phyloP scores from a whole-genome alignment of 2,797 vertebrate species.

The Epinephelus coioides region DNA sequence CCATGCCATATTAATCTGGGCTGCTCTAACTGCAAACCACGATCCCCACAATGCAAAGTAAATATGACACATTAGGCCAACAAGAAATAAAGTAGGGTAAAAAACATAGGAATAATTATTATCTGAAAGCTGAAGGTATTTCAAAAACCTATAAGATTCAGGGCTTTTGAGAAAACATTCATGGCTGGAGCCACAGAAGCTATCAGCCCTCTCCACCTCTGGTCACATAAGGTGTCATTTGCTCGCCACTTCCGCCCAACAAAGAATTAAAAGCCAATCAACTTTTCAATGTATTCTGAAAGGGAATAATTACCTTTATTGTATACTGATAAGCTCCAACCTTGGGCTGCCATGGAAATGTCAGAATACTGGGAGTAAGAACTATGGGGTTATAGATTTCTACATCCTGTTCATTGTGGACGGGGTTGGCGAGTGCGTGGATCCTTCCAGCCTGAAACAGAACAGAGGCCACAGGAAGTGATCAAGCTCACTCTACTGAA shows the following conservation, averaged over 20 bases:
- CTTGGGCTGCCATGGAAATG: constrained; percentile 97
- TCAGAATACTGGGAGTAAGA: constrained; percentile 92
- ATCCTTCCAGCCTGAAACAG: constrained; percentile 88
- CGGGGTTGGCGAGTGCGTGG: constrained; percentile 86
- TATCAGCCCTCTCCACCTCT: too few species aligned
- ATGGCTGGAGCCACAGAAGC: too few species aligned
- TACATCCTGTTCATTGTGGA: constrained; percentile 95
- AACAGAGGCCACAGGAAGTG: constrained; percentile 45
- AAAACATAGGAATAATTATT: too few species aligned
- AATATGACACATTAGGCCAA: too few species aligned
- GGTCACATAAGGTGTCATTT: background rate
- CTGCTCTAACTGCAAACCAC: too few species aligned
- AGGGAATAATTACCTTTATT: constrained; percentile 88
- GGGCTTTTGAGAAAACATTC: too few species aligned
- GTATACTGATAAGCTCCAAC: constrained; percentile 93
- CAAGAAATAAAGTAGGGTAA: too few species aligned
- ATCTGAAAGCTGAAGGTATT: too few species aligned
- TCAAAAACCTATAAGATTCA: too few species aligned
- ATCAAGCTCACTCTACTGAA: constrained; percentile 5
- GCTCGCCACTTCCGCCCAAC: background rate
- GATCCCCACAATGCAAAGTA: too few species aligned
- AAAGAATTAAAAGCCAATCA: constrained; percentile 1
- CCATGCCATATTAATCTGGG: too few species aligned
- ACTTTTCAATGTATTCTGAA: background rate
- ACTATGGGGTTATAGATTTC: constrained; percentile 94